Conservation (phyloP, 2,888 invertebrate genomes). For the Rhogogaster chlorosoma region DNA sequence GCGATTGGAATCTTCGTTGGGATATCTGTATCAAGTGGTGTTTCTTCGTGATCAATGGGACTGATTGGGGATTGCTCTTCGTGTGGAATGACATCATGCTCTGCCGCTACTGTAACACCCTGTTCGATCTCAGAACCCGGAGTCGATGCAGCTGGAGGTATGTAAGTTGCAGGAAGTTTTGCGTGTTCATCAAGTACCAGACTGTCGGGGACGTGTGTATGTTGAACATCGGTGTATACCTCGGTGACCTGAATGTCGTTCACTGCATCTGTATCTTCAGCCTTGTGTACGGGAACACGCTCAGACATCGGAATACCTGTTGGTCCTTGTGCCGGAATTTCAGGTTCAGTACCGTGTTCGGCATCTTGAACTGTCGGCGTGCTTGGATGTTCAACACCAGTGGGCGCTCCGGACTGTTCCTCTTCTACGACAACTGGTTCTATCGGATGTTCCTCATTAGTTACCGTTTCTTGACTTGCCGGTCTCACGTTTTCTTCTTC, state of each 20-base stretch:
- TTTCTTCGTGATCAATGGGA: constrained; percentile 35
- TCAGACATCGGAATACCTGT: constrained; percentile 67
- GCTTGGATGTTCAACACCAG: constrained; percentile 44
- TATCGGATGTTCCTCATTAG: constrained; percentile 26
- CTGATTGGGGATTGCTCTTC: constrained; percentile 32
- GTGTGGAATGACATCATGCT: constrained; percentile 50
- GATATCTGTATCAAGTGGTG: constrained; percentile 45
- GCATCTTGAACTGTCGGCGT: constrained; percentile 48
- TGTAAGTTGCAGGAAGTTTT: constrained; percentile 61
- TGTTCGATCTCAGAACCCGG: constrained; percentile 42
- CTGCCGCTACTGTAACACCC: constrained; percentile 48
- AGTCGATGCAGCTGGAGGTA: constrained; percentile 59
- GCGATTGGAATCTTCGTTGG: constrained; percentile 54
- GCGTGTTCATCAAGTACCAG: constrained; percentile 65
- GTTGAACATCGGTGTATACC: constrained; percentile 60
- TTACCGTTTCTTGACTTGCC: constrained; percentile 26
- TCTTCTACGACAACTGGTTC: constrained; percentile 50
- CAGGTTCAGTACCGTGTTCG: constrained; percentile 48
- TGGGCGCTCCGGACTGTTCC: constrained; percentile 54
- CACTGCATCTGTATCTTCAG: constrained; percentile 69
- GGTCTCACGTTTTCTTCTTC: constrained; percentile 55
- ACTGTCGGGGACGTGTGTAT: constrained; percentile 62
- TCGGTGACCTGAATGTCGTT: constrained; percentile 64
- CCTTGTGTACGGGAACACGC: constrained; percentile 68
- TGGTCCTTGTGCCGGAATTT: constrained; percentile 63